These are phyloP conservation scores for Grammomys surdaster DNA, from an alignment of 2,113 vertebrate genomes.

Conservation along the genomic window DNA sequence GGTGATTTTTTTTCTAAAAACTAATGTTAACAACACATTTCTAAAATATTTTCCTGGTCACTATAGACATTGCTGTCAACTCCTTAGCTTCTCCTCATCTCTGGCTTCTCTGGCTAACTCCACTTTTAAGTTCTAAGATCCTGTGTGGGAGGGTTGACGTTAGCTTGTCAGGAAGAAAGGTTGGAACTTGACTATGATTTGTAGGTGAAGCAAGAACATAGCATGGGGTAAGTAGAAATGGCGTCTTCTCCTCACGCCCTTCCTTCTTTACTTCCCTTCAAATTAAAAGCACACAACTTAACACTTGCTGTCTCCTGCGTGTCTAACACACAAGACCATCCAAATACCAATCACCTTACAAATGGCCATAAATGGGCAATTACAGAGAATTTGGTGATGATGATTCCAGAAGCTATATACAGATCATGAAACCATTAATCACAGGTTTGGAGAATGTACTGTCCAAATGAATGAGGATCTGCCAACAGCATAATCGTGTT, in stretches of 20 bases:
- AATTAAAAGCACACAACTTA: not conserved
- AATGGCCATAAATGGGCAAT: not conserved
- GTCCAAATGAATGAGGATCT: not conserved
- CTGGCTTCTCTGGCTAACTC: not conserved
- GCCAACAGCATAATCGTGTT: not conserved
- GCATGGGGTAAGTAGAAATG: not conserved
- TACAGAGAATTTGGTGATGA: not conserved
- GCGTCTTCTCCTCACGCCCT: not conserved
- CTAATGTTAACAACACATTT: not conserved
- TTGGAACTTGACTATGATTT: slow-evolving; percentile 24
- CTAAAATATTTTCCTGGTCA: slow-evolving; percentile 26
- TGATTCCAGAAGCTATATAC: not conserved
- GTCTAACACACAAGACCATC: not conserved
- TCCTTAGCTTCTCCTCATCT: not conserved
- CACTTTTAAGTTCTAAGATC: slow-evolving; percentile 17
- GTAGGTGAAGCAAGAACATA: not conserved
- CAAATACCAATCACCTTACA: not conserved
- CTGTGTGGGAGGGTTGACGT: not conserved
- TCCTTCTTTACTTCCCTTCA: slow-evolving; percentile 4
- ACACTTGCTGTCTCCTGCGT: not conserved
- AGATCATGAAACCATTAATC: slow-evolving; percentile 45
- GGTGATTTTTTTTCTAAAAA: not conserved
- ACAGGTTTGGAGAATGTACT: not conserved
- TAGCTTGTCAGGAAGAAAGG: slow-evolving; percentile 26
- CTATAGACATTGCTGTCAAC: not conserved